Base-by-base conservation (phyloP, 2,797 vertebrate species). In the Spatula versicolor region DNA sequence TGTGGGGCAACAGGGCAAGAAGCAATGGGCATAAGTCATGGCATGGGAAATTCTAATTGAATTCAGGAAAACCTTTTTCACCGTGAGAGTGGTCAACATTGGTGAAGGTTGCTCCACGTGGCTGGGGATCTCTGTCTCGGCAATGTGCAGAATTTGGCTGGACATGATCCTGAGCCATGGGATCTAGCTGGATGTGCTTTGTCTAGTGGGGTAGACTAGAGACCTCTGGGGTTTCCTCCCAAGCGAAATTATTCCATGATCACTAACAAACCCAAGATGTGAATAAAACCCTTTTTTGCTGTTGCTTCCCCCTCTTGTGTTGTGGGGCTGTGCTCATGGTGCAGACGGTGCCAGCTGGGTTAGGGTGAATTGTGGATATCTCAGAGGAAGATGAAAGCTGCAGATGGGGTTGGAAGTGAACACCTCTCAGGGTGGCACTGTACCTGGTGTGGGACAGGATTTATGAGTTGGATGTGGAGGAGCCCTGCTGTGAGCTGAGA, bases 381-480 rank as follows among this genome's bases (percentile, higher is more conserved):
- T 59, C 25, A 52, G 55, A 26, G 45, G n/a, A 50, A 85, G 55
- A 6, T 46, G 39, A 55, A 17, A 90, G 28, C 28, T 0, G 0
- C 35, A 60, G 39, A 4, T 39, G n/a, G 12, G 7, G 7, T 46
- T 68, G 58, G n/a, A 30, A 87, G 9, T 8, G 30, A 72, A 7
- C 0, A 0, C 2, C 37, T 75, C 1, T 0, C 16, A n/a, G 11
- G 1, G 0, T 50, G 46, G n/a, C n/a, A 25, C 59, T 1, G 0
- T n/a, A 21, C 22, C 31, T 8, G 4, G 14, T 66, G 0, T 23
- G 10, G 59, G 30, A 33, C 64, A 80, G 72, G 15, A 54, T 43
- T 31, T 50, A 23, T 12, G 8, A 50, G 52, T 45, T 39, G 21
- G 54, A 86, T 52, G 9, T 45, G 4, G 19, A 81, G 9, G 8